Evolutionary conservation across 2,797 vertebrate genomes (phyloP).

Genomic region (Schizopygopsis pylzovi): DNA sequence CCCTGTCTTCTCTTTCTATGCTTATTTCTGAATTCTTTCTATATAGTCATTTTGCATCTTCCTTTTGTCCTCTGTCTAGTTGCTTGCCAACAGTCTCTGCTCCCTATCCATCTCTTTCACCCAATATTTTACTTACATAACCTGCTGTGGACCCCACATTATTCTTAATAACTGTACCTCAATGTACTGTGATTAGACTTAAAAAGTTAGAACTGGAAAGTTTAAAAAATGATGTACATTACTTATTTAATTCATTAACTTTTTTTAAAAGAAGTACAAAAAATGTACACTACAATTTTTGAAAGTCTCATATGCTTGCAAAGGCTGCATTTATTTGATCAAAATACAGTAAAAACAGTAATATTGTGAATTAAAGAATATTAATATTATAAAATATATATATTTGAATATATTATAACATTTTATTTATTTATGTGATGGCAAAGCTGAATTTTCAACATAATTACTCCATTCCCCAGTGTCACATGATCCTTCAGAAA

Average conservation of each 20-base stretch:
- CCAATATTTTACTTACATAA: neutral
- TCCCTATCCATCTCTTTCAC: conserved; percentile 52
- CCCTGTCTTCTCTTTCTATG: conserved; percentile 42
- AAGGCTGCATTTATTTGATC: neutral
- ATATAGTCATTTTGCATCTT: neutral
- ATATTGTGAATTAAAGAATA: neutral
- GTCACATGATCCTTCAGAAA: neutral
- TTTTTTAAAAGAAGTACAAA: neutral
- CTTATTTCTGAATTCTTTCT: conserved; percentile 45
- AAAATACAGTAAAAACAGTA: neutral
- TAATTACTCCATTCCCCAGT: neutral
- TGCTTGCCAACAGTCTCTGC: too few species aligned
- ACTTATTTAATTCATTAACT: neutral
- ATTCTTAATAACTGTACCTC: conserved; percentile 1
- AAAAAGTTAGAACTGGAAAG: neutral
- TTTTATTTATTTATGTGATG: neutral
- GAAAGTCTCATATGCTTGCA: neutral
- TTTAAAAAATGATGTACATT: neutral
- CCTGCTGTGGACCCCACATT: neutral
- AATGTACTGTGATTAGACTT: neutral
- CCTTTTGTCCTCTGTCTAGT: conserved; percentile 16
- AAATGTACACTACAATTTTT: neutral
- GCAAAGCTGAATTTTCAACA: neutral
- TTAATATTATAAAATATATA: neutral
- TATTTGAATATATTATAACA: neutral